phyloP scores from a whole-genome alignment of 2,888 invertebrate genomes.

The Polyommatus iphigenia region DNA sequence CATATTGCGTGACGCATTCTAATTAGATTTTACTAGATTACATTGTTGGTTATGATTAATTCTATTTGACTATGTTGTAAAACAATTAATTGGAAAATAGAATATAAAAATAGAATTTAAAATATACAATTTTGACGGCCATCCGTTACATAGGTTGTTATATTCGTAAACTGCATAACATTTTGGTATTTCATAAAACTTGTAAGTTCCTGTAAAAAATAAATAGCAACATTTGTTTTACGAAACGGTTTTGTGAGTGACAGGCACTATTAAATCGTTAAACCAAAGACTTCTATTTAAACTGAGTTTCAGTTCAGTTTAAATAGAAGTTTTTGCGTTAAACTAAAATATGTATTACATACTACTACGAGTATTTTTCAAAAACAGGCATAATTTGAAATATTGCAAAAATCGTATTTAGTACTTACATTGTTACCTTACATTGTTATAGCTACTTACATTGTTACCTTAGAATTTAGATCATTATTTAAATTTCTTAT shows the following conservation, averaged over 20 bases:
- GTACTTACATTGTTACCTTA: no score
- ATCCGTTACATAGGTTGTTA: neutral
- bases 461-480: no score
- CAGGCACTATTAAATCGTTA: neutral
- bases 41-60: neutral
- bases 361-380: no score
- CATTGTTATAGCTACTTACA: no score
- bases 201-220: neutral
- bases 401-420: neutral
- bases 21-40: conserved; percentile 29
- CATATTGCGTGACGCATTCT: conserved; percentile 32
- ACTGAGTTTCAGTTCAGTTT: no score
- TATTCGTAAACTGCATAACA: neutral
- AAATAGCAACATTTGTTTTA: neutral
- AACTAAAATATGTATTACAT: no score
- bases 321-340: no score
- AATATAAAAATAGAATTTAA: neutral
- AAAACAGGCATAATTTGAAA: no score
- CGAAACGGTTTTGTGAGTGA: neutral
- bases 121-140: neutral
- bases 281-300: no score
- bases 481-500: no score
- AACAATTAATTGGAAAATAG: neutral
- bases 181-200: neutral
- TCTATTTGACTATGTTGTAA: neutral